These are phyloP conservation scores for Phyllotreta cruciferae DNA, from an alignment of 2,888 invertebrate genomes.

Conservation along the genomic window DNA sequence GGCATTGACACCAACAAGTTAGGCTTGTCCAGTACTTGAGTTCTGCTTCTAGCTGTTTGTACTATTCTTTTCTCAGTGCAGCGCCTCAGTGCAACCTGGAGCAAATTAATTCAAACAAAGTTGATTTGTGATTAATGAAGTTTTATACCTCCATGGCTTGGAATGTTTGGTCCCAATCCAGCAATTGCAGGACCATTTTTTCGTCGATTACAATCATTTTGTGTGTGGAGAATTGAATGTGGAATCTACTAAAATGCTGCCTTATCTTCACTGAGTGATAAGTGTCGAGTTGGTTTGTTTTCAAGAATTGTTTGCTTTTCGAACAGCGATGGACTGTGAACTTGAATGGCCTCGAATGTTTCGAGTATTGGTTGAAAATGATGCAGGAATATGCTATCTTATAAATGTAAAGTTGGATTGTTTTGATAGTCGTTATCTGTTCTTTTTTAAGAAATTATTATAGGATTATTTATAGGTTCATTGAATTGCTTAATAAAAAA, in stretches of 20 bases:
- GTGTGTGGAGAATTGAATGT: background rate
- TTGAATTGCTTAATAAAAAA: too few relatives aligned
- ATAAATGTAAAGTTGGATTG: too few relatives aligned
- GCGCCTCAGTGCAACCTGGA: constrained; percentile 54
- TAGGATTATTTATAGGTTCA: too few relatives aligned
- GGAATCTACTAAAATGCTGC: background rate
- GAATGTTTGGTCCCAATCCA: constrained; percentile 59
- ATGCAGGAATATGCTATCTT: too few relatives aligned
- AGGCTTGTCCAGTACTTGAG: constrained; percentile 42
- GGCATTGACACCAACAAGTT: constrained; percentile 60
- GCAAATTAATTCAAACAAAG: background rate
- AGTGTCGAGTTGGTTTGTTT: too few relatives aligned
- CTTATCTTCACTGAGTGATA: too few relatives aligned
- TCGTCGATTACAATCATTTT: constrained; percentile 51
- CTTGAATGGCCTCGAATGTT: background rate
- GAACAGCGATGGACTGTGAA: background rate
- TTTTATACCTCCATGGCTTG: constrained; percentile 54
- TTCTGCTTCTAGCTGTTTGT: constrained; percentile 56
- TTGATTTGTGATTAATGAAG: background rate
- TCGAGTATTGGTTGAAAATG: too few relatives aligned
- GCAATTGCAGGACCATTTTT: constrained; percentile 52
- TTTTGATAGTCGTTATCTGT: too few relatives aligned
- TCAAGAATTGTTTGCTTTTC: background rate
- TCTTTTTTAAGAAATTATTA: too few relatives aligned
- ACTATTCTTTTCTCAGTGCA: constrained; percentile 48